Evolutionary conservation across 2,888 invertebrate genomes (phyloP), one percentile per base, ranked within the genome.

Genomic region (Polydrusus pterygomalis): DNA sequence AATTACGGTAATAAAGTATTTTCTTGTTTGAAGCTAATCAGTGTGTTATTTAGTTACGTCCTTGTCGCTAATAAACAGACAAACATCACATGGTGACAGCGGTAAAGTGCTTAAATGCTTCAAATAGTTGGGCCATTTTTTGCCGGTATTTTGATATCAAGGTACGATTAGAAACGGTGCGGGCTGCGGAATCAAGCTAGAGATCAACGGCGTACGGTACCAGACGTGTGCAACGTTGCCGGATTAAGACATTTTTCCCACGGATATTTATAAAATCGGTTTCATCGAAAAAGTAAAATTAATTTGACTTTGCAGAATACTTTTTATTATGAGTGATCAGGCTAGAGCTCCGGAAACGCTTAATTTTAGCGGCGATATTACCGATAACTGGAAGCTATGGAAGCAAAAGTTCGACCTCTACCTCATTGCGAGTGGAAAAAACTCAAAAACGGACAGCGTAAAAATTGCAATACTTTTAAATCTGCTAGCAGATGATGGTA

Each of bases 381-480:
- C 74, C 17, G 30, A 58, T 65, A 79, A 78, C 47, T 83, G 80
- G 80, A 79, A 73, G 47, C 76, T 77, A 70, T 82, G 79, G 78
- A 71, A 67, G 25, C 81, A 81, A 72, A 74, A 76, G 25, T 82
- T 81, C 58, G 74, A 79, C 20, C 51, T 82, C 47, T 83, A 79
- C 65, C 15, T 81, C 11, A 60, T 72, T 51, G 82, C 82, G 11
- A 76, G 79, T 20, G 82, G 80, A 17, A 69, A 78, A 3, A 70
- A 78, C 11, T n/a, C 54, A 15, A 81, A 79, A 67, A 7, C 64
- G 0, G 78, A 78, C 8, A 79, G 76, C 11, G 78, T 79, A 13
- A 78, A 80, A 64, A 75, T 80, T 2, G 81, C 82, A 11, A 74
- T 82, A 20, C n/a, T 70, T 81, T 40, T 78, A 10, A 79, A 79